Evolutionary conservation across 2,797 vertebrate species (phyloP).

Genomic region (Miichthys miiuy): DNA sequence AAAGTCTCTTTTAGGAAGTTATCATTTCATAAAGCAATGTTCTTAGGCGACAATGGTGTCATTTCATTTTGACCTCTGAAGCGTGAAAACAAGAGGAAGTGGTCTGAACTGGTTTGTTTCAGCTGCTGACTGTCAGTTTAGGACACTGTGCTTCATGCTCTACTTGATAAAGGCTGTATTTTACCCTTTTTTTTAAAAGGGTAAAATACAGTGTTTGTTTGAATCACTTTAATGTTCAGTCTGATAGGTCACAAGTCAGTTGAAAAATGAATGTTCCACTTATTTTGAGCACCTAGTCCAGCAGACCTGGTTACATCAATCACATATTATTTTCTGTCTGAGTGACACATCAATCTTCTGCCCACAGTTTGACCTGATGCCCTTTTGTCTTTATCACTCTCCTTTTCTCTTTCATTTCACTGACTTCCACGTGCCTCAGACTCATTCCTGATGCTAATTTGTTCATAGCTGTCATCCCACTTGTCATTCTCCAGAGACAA

Average conservation of each 20-base stretch:
- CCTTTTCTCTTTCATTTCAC: conserved; percentile 23
- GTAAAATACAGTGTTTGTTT: too few species aligned
- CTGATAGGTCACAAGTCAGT: background rate
- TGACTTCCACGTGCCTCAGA: conserved; percentile 15
- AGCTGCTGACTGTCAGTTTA: background rate
- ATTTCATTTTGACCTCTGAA: conserved; percentile 6
- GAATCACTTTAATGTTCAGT: background rate
- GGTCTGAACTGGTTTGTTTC: conserved; percentile 23
- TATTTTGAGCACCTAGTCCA: background rate
- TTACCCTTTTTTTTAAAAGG: background rate
- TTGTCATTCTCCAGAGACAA: conserved; percentile 39
- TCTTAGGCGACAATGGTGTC: background rate
- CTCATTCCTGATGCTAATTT: conserved; percentile 38
- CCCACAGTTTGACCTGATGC: conserved; percentile 6
- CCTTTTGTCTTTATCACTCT: conserved; percentile 26
- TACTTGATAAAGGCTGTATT: background rate
- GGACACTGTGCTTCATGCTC: background rate
- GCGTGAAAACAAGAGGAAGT: conserved; percentile 41
- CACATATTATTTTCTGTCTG: conserved; percentile 5
- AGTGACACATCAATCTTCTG: conserved; percentile 4
- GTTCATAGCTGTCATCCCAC: conserved; percentile 38
- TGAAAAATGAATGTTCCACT: background rate
- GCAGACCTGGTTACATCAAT: conserved; percentile 13
- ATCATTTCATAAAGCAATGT: background rate
- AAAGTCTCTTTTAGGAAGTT: background rate